Evolutionary conservation across 2,113 vertebrate genomes (phyloP), one percentile per base, ranked within the genome.

Genomic region (Falco punctatus): DNA sequence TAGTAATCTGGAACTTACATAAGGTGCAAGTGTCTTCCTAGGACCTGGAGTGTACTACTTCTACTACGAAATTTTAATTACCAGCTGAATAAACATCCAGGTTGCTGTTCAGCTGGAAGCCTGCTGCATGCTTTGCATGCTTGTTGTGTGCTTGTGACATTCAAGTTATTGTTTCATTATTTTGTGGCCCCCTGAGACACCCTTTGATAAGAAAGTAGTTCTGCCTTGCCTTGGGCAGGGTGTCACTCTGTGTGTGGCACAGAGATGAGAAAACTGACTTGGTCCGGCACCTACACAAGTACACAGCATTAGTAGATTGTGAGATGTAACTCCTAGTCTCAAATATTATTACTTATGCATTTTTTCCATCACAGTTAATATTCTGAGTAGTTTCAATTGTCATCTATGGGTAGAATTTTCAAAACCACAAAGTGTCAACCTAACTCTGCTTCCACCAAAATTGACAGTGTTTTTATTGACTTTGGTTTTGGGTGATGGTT

Each of bases 291-390:
- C 54, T 88, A 35, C 48, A 35, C 10, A 65, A 85, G 57, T 44
- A 75, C 27, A 44, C 2, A 0, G 8, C 57, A 40, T 85, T 75
- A 79, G 24, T 57, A 82, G 38, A 33, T 42, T 69, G 51, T 82
- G 55, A 61, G 35, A 73, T 80, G 21, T 44, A 90, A 85, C 54
- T 75, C 62, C 46, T 19, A 28, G 74, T 70, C 90, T 93, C 74
- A 90, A 61, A 54, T 93, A 59, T 55, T 78, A 55, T 61, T 74
- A 77, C 71, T 90, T 88, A 83, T 17, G n/a, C 21, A 42, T 71
- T 92, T 95, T 96, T 97, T 94, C 92, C 90, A 80, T 77, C 74
- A 72, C 87, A 90, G 87, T 72, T 90, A 80, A 65, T 82, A 69
- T 82, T 89, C 40, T 91, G 71, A 87, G 62, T 54, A 87, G 94